A percentile compares a stretch with the other conserved stretches of the same genome.
phyloP scores from a whole-genome alignment of 2,888 invertebrate genomes.

The Drosophila kanekoi region DNA sequence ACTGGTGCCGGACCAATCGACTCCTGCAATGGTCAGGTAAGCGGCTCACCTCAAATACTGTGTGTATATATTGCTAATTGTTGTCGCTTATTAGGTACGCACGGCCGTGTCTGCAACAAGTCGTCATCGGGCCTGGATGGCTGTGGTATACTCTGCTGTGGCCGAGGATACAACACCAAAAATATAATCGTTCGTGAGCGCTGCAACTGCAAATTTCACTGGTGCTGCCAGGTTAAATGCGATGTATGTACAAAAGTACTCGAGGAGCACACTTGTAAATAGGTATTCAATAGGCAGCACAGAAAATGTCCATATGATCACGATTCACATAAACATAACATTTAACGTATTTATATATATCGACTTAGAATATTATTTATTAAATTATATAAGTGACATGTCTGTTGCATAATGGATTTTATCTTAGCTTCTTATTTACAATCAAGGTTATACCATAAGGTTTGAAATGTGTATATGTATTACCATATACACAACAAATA shows the following conservation, averaged over 20 bases:
- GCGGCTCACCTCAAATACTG: neutral
- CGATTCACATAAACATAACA: slow-evolving; percentile 55
- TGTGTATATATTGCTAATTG: slow-evolving; percentile 3
- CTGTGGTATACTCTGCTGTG: slow-evolving; percentile 95
- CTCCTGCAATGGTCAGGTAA: slow-evolving; percentile 89
- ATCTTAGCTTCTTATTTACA: slow-evolving; percentile 33
- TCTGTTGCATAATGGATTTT: slow-evolving; percentile 58
- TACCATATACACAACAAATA: slow-evolving; percentile 45
- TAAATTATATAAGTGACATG: slow-evolving; percentile 57
- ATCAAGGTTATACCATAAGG: slow-evolving; percentile 50
- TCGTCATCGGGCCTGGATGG: slow-evolving; percentile 92
- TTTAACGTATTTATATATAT: slow-evolving; percentile 47
- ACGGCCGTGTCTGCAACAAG: slow-evolving; percentile 90
- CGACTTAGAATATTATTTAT: slow-evolving; percentile 64
- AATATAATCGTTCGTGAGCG: slow-evolving; percentile 91
- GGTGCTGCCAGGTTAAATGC: slow-evolving; percentile 98
- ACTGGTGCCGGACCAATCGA: slow-evolving; percentile 94
- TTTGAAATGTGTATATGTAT: slow-evolving; percentile 39
- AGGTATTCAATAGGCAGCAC: slow-evolving; percentile 65
- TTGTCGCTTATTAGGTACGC: slow-evolving; percentile 87
- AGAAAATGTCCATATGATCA: slow-evolving; percentile 58
- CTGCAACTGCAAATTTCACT: slow-evolving; percentile 97
- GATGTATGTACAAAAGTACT: slow-evolving; percentile 92
- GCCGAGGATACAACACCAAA: slow-evolving; percentile 95
- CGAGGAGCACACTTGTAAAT: slow-evolving; percentile 95